Evolutionary conservation across 2,888 invertebrate genomes (phyloP), one percentile per base, ranked within the genome.

Genomic region (Rosalia funebris): DNA sequence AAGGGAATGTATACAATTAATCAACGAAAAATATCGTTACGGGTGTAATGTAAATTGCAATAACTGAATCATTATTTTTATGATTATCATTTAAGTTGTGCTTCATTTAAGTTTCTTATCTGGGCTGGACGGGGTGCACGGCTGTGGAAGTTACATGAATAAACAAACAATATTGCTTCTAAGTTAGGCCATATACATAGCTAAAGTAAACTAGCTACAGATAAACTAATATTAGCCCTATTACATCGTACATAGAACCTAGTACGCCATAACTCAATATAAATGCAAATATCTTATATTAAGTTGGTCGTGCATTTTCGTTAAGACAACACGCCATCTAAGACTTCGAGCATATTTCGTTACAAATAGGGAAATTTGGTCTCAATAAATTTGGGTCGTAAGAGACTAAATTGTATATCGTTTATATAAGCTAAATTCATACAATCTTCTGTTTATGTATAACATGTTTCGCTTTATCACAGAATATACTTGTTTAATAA

Each of bases 231-330:
- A 80, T 80, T 79, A 78, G 75, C 79, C 79, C 74, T 80, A 78
- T 78, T 78, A 77, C 76, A 71, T 64, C 70, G 62, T 72, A 73
- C 71, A 74, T 71, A 74, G 75, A 72, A 72, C 72, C 74, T 69
- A 77, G 69, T 71, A 66, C 72, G 70, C 75, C 74, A 79, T 80
- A 81, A 81, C 79, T 81, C 79, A 79, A 81, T 81, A 80, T 81
- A 81, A 80, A 81, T 81, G 81, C 80, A 80, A 81, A 81, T 81
- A 81, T 79, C 79, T 79, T 78, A 78, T 78, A 79, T 79, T 78
- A 78, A 79, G 79, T 79, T 79, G 72, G 73, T 70, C 75, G 73
- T 79, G 78, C 77, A 79, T 80, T 79, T 80, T 80, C 79, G 72
- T 77, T 78, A 77, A 79, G 79, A 79, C 79, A 80, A 79, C 79